Percentiles rank a stretch among this genome's conserved stretches.
Evolutionary conservation across 2,113 vertebrate species (phyloP).

Genomic region (Bos javanicus): DNA sequence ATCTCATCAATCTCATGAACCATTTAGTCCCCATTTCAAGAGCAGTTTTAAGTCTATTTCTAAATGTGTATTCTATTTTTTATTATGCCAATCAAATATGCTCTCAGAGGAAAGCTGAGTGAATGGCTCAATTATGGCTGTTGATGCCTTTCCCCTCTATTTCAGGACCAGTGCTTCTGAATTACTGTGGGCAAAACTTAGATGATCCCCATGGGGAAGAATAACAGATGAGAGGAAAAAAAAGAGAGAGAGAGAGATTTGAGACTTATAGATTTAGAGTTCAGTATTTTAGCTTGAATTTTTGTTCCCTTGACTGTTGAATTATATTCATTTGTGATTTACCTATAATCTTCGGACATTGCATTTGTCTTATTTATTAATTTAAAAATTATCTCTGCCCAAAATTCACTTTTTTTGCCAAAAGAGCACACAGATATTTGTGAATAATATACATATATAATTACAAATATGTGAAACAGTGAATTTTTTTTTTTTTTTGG

Average conservation of each 20-base stretch:
- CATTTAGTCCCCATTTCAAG: slow-evolving; percentile 65
- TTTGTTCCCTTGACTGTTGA: slow-evolving; percentile 22
- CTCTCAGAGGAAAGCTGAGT: slow-evolving; percentile 69
- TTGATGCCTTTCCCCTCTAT: slow-evolving; percentile 58
- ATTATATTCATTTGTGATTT: slow-evolving; percentile 6
- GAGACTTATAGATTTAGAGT: slow-evolving; percentile 19
- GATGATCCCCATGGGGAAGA: slow-evolving; percentile 40
- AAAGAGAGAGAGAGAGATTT: background rate
- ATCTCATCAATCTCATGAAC: slow-evolving; percentile 68
- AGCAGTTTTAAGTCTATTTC: slow-evolving; percentile 69
- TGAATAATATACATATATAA: background rate
- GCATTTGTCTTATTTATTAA: background rate
- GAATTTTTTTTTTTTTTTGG: background rate
- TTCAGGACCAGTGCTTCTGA: slow-evolving; percentile 65
- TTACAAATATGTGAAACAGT: background rate
- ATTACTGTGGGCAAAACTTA: slow-evolving; percentile 71
- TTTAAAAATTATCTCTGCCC: background rate
- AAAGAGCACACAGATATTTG: background rate
- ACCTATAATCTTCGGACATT: background rate
- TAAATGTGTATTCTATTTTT: slow-evolving; percentile 74
- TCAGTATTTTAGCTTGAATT: slow-evolving; percentile 52
- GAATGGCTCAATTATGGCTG: slow-evolving; percentile 66
- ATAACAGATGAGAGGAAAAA: background rate
- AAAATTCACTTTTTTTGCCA: background rate
- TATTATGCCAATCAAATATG: slow-evolving; percentile 70